Evolutionary conservation across 2,888 invertebrate species (phyloP), one percentile per base, ranked within the genome.

Genomic region (Apantesis nais): DNA sequence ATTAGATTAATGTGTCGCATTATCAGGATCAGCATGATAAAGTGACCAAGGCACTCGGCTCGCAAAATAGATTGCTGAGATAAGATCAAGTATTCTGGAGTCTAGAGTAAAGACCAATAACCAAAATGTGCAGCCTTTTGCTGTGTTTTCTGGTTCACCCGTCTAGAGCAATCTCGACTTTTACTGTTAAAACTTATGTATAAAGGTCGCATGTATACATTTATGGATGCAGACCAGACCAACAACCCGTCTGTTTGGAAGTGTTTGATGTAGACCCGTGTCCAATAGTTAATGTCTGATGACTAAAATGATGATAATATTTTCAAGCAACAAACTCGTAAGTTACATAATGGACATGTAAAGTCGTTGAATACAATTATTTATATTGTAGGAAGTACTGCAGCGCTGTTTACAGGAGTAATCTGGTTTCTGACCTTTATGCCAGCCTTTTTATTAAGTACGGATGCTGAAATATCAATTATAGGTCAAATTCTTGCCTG

Each of bases 381-480:
- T 58, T 58, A 25, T 58, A 72, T 90, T 92, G 34, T 86, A 97
- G 98, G 97, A 0, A 98, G 97, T 86, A 97, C 97, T 4, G 98
- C 97, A 11, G 96, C 98, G 0, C 96, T 97, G 9, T 96, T 97
- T 14, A 97, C 96, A 16, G 98, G 97, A 0, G 92, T 98, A 4
- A 88, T 97, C 31, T 98, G 97, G 97, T 98, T 98, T 83, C 79
- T 98, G 12, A 94, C 96, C 0, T 97, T 97, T 84, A 90, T 97
- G 22, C 98, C 98, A 0, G 97, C 97, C 78, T 93, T 96, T 68
- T 95, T 98, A 83, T 90, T 97, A 71, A 92, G 96, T 68, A 95
- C 96, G 76, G 96, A 96, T 34, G 74, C 89, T 22, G 82, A 86
- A 19, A 86, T 93, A 72, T 93, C 95, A 0, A 68, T 85, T 5